Evolutionary conservation across 2,797 vertebrate species (phyloP).

Genomic region (Pseudochromis fuscus): DNA sequence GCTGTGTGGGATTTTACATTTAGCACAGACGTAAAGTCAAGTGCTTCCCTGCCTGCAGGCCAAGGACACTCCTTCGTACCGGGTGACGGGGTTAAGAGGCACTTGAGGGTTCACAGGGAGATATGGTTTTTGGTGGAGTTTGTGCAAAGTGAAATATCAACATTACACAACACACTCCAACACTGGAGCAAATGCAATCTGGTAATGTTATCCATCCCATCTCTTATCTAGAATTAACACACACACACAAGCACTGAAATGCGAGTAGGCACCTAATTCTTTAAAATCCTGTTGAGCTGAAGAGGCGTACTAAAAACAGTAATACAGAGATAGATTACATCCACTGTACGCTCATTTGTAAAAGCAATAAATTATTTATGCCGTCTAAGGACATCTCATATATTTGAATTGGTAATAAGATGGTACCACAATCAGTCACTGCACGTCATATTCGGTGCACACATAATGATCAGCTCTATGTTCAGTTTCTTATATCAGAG

Average conservation of each 20-base stretch:
- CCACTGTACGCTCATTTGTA: background rate
- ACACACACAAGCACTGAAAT: background rate
- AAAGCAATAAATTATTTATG: constrained; percentile 17
- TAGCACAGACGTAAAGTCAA: constrained; percentile 59
- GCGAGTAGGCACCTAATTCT: constrained; percentile 1
- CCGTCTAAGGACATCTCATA: constrained; percentile 11
- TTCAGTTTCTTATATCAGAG: background rate
- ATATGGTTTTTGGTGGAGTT: constrained; percentile 32
- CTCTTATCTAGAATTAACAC: background rate
- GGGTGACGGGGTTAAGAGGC: constrained; percentile 66
- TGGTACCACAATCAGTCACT: constrained; percentile 8
- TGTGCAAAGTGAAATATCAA: constrained; percentile 22
- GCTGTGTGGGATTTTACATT: constrained; percentile 66
- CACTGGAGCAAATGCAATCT: constrained; percentile 3
- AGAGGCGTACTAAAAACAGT: constrained; percentile 8
- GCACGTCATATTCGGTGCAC: background rate
- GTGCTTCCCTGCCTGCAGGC: constrained; percentile 55
- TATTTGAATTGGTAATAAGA: constrained; percentile 23
- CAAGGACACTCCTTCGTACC: constrained; percentile 42
- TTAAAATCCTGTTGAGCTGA: background rate
- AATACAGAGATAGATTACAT: constrained; percentile 17
- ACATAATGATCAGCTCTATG: background rate
- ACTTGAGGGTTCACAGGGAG: constrained; percentile 32
- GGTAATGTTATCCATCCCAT: background rate
- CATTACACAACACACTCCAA: constrained; percentile 8